phyloP scores from a whole-genome alignment of 2,888 invertebrate genomes.

The Ommatoiulus sabulosus region DNA sequence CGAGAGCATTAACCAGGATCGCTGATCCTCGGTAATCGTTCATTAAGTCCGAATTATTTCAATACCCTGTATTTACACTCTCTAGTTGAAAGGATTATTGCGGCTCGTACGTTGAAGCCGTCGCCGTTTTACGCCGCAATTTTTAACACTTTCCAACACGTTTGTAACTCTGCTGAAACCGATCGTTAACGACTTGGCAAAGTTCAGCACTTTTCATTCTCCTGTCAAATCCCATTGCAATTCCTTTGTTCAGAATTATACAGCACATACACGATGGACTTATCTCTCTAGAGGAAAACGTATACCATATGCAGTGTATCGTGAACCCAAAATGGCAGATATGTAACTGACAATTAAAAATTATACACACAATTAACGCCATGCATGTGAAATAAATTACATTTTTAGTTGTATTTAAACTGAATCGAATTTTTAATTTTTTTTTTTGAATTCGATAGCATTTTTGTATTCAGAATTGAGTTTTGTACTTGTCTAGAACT shows the following conservation, averaged over 20 bases:
- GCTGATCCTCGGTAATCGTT: conserved; percentile 41
- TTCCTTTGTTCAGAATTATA: neutral
- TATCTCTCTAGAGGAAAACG: too few relatives aligned
- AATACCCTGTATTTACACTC: conserved; percentile 43
- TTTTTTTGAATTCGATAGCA: too few relatives aligned
- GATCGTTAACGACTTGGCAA: conserved; percentile 48
- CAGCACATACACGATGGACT: neutral
- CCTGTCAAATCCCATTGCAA: neutral
- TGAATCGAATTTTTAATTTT: too few relatives aligned
- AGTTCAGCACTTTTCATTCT: conserved; percentile 31
- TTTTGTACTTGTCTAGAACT: too few relatives aligned
- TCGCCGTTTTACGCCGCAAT: conserved; percentile 37
- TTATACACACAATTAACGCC: too few relatives aligned
- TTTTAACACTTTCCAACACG: conserved; percentile 40
- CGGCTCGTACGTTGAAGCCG: neutral
- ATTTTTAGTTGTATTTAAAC: too few relatives aligned
- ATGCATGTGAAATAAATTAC: too few relatives aligned
- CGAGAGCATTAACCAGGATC: conserved; percentile 22
- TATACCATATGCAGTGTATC: too few relatives aligned
- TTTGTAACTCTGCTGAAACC: neutral
- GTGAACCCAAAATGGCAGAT: too few relatives aligned
- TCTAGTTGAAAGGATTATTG: conserved; percentile 24
- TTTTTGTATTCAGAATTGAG: too few relatives aligned
- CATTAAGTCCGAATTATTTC: conserved; percentile 48
- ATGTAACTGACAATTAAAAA: too few relatives aligned